Evolutionary conservation across 2,797 vertebrate genomes (phyloP), one percentile per base, ranked within the genome.

Genomic region (Telmatherina bonti): DNA sequence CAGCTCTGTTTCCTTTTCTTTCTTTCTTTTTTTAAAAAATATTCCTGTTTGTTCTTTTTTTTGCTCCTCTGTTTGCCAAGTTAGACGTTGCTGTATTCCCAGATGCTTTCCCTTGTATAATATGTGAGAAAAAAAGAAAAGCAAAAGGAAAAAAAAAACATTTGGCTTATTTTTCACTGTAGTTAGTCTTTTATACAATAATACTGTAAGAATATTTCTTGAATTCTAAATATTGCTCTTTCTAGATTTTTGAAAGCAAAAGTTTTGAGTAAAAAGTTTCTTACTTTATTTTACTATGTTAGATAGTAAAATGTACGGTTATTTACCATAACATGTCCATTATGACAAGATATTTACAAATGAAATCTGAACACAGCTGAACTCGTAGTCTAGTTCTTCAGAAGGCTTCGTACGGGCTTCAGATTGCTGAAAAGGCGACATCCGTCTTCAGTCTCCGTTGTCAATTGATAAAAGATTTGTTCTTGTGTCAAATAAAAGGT

Each of bases 281-380:
- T 98, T 99, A 99, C 97, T 99, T 99, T 99, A 99, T 99, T 99
- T 99, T 99, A 99, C 97, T 99, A 99, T 99, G 96, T 97, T 99
- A 99, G 97, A 97, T 99, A 98, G 98, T 97, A 98, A 99, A 96
- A 97, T 96, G 95, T 98, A 97, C 92, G 96, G 97, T 98, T 97
- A 97, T 97, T 96, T 96, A 96, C 96, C 94, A 94, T 96, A 96
- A 97, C 95, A 96, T 96, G 94, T 96, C 95, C 95, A 96, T 97
- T 96, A 96, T 96, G 96, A 96, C 95, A 94, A 94, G 92, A 96
- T 95, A 96, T 95, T 93, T 96, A 96, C 95, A 94, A 87, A 95
- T 95, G 95, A 95, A 95, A 94, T 96, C 95, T 96, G 94, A 96
- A 94, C 95, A 94, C 93, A 92, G 94, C 94, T 96, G 95, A 95